A percentile compares a stretch with the other conserved stretches of the same genome.
phyloP scores from a whole-genome alignment of 2,797 vertebrate genomes.

The Prunella strophiata region DNA sequence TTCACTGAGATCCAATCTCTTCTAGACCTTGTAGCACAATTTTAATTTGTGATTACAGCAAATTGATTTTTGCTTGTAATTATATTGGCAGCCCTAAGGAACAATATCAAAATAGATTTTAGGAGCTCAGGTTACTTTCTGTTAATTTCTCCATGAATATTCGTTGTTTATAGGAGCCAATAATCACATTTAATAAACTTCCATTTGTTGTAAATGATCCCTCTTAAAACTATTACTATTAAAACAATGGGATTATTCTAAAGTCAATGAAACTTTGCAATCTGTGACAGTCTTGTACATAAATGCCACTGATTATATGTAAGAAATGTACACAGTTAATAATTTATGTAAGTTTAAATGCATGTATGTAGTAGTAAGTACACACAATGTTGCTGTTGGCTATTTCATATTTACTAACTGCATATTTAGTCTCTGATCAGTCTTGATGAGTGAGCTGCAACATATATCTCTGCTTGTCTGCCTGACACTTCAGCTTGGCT shows the following conservation, averaged over 20 bases:
- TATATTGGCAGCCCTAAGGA: background rate
- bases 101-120: background rate
- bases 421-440: background rate
- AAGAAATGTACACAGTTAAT: background rate
- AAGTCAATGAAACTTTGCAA: background rate
- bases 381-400: background rate
- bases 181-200: background rate
- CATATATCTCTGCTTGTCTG: background rate
- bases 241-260: background rate
- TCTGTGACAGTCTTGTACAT: background rate
- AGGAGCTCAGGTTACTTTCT: background rate
- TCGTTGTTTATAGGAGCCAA: background rate
- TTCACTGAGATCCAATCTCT: background rate
- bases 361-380: background rate
- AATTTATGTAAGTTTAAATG: background rate
- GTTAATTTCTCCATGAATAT: background rate
- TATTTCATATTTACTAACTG: background rate
- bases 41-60: background rate
- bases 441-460: background rate
- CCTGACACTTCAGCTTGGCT: background rate
- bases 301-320: background rate
- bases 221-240: background rate
- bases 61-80: slow-evolving; percentile 7
- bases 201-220: background rate
- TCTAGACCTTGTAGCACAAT: background rate